A percentile compares a stretch with the other conserved stretches of the same genome.
These are phyloP conservation scores for Sylvicola cinctus DNA, from an alignment of 2,888 invertebrate species.

Conservation along the genomic window DNA sequence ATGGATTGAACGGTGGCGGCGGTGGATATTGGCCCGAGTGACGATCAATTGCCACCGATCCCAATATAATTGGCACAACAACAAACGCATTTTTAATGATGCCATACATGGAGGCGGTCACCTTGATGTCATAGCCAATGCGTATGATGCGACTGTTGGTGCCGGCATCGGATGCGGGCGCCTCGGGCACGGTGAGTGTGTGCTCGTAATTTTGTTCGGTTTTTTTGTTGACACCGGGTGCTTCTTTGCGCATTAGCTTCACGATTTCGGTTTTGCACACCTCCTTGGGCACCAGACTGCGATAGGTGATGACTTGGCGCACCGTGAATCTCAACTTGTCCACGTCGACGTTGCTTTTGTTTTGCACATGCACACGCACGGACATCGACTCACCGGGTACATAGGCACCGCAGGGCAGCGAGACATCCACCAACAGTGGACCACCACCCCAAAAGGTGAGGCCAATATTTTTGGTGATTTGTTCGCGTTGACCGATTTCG, in stretches of 20 bases:
- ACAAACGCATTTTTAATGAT: slow-evolving; percentile 22
- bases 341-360: slow-evolving; percentile 21
- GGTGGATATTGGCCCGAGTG: neutral
- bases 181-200: slow-evolving; percentile 19
- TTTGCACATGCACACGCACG: slow-evolving; percentile 21
- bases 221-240: slow-evolving; percentile 22
- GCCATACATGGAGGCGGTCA: slow-evolving; percentile 22
- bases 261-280: slow-evolving; percentile 18
- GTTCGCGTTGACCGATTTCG: slow-evolving; percentile 15
- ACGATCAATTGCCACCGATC: slow-evolving; percentile 10
- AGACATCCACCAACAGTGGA: slow-evolving; percentile 19
- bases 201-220: slow-evolving; percentile 23
- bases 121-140: slow-evolving; percentile 19
- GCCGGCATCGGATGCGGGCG: slow-evolving; percentile 18
- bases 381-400: slow-evolving; percentile 18
- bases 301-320: slow-evolving; percentile 18
- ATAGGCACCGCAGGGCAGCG: slow-evolving; percentile 17
- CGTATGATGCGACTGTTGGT: slow-evolving; percentile 16
- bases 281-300: slow-evolving; percentile 17
- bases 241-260: slow-evolving; percentile 20
- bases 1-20: neutral
- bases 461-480: slow-evolving; percentile 8
- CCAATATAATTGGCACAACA: slow-evolving; percentile 18
- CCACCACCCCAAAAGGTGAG: slow-evolving; percentile 21
- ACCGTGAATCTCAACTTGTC: slow-evolving; percentile 22